Evolutionary conservation across 2,797 vertebrate genomes (phyloP).

Genomic region (Cirrhinus mrigala): DNA sequence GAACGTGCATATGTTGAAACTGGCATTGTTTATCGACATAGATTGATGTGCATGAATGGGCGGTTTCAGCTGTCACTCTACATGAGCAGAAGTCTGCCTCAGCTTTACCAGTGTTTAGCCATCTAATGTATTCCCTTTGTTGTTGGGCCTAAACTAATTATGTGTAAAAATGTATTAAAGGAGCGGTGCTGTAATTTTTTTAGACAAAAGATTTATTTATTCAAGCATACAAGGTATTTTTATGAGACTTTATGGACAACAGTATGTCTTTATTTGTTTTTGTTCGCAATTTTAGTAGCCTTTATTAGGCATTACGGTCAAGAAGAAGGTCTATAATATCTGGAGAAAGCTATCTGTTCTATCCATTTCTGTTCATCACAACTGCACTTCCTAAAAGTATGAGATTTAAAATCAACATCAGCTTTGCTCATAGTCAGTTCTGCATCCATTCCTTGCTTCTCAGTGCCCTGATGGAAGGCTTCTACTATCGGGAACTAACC

Average conservation of each 20-base stretch:
- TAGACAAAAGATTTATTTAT: slow-evolving; percentile 23
- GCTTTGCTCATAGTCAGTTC: neutral
- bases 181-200: slow-evolving; percentile 31
- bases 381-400: neutral
- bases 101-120: slow-evolving; percentile 9
- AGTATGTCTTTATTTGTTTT: slow-evolving; percentile 6
- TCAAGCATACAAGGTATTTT: slow-evolving; percentile 39
- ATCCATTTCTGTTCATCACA: neutral
- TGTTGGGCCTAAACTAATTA: slow-evolving; percentile 36
- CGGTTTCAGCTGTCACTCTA: neutral
- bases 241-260: slow-evolving; percentile 27
- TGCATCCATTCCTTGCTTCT: neutral
- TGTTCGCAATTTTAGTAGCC: neutral
- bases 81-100: slow-evolving; percentile 9
- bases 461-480: neutral
- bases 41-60: neutral
- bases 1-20: neutral
- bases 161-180: slow-evolving; percentile 17
- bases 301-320: neutral
- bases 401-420: neutral
- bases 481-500: neutral
- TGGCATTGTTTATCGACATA: neutral
- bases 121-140: slow-evolving; percentile 20
- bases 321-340: neutral
- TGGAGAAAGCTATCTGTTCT: neutral